Evolutionary conservation across 2,113 vertebrate genomes (phyloP).

Genomic region (Tetrax tetrax): DNA sequence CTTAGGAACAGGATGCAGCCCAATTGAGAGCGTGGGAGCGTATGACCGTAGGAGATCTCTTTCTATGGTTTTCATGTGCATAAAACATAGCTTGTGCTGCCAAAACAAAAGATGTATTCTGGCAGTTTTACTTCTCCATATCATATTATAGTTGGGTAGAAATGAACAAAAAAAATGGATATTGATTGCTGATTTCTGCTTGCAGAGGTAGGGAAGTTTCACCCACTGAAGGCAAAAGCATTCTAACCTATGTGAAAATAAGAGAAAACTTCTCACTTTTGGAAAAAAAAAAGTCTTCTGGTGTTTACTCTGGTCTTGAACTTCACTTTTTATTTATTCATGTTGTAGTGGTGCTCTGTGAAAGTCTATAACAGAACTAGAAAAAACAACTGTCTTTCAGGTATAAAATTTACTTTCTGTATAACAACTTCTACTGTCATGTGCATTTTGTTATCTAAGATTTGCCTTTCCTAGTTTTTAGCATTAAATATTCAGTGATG

Average conservation of each 20-base stretch:
- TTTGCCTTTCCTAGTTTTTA: not conserved
- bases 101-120: not conserved
- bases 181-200: not conserved
- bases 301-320: not conserved
- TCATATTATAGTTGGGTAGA: not conserved
- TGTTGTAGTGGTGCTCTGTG: not conserved
- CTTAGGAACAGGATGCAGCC: not conserved
- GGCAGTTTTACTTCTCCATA: not conserved
- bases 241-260: not conserved
- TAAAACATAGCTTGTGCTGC: not conserved
- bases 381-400: not conserved
- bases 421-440: not conserved
- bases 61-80: not conserved
- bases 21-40: not conserved
- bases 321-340: not conserved
- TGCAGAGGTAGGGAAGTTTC: not conserved
- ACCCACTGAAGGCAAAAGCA: not conserved
- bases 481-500: not conserved
- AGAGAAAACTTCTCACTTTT: not conserved
- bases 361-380: not conserved
- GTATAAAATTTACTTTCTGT: not conserved
- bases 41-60: not conserved
- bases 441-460: not conserved
- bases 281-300: rapidly evolving
- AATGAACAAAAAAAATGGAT: not conserved